Base-by-base conservation (phyloP, 2,113 vertebrate species). In the Aramus guarauna region DNA sequence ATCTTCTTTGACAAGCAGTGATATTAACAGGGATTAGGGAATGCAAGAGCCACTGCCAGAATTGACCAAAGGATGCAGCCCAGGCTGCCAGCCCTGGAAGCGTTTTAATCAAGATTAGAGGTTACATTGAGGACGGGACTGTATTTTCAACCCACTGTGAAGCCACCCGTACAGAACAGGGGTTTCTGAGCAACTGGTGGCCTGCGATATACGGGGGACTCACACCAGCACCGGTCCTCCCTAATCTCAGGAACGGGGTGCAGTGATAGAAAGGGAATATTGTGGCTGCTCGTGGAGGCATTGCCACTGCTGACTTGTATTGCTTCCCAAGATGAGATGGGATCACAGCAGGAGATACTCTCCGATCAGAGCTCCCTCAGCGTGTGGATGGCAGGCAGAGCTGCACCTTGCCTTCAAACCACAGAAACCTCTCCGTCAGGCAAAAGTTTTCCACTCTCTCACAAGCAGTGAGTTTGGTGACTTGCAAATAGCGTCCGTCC, bases 1-100 rank as follows among this genome's bases (percentile, higher is more conserved):
- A 95, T 96, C 95, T 94, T 84, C 95, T 94, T 95, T 97, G 94
- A 96, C 80, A 92, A 87, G 94, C 94, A 79, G 84, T 79, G 83
- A 96, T 96, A 94, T 96, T 97, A 96, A 82, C 76, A 87, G 86
- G 94, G 95, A 97, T 95, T 97, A 96, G 76, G 77, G 84, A 94
- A 92, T 72, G 86, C 68, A 77, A 84, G 45, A 89, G 62, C 39
- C 77, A n/a, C 64, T 48, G 69, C 66, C 90, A 86, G 89, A 91
- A 67, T 0, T 75, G 86, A 87, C 85, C 88, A 75, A 94, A 82
- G 83, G 86, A 81, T 92, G 67, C 79, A 77, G 79, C 50, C 66
- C 1, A 1, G 72, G 79, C 91, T 92, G 74, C 74, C 15, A 8
- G 55, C 47, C 53, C 80, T 60, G 68, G 68, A 84, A 92, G 72